A percentile compares a stretch with the other conserved stretches of the same genome.
These are phyloP conservation scores for Parapristionchus giblindavisi DNA, from an alignment of 2,888 invertebrate species.

Conservation along the genomic window DNA sequence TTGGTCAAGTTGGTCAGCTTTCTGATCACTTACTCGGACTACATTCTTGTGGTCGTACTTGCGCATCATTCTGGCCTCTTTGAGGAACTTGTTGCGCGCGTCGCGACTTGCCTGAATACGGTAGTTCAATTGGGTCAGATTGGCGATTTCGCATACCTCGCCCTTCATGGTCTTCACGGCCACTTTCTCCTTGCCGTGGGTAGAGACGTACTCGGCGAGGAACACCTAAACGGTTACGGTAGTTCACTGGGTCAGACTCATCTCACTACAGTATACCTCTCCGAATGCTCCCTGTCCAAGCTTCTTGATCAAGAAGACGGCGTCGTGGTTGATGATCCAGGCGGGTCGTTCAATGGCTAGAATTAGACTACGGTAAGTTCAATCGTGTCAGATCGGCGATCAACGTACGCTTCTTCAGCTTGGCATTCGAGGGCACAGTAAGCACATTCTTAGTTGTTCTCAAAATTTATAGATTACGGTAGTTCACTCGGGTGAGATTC, in stretches of 20 bases:
- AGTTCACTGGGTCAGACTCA: neutral
- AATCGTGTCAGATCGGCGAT: neutral
- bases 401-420: conserved; percentile 38
- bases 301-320: conserved; percentile 53
- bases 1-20: neutral
- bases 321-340: conserved; percentile 61
- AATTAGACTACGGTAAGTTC: no score
- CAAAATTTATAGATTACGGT: neutral
- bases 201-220: conserved; percentile 49
- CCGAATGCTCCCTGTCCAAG: conserved; percentile 65
- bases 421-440: conserved; percentile 42
- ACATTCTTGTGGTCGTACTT: conserved; percentile 60
- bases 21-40: conserved; percentile 43
- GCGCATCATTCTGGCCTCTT: conserved; percentile 64
- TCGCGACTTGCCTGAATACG: conserved; percentile 47
- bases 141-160: conserved; percentile 43
- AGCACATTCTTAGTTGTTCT: conserved; percentile 50
- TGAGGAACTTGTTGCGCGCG: conserved; percentile 60
- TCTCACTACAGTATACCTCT: conserved; percentile 46
- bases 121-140: neutral
- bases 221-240: conserved; percentile 39
- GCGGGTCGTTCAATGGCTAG: conserved; percentile 47
- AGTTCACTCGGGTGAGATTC: neutral
- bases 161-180: conserved; percentile 65
- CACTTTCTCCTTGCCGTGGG: conserved; percentile 49